A percentile compares a stretch with the other conserved stretches of the same genome.
Conservation (phyloP, 2,888 invertebrate genomes). For the Drosophila planitibia region DNA sequence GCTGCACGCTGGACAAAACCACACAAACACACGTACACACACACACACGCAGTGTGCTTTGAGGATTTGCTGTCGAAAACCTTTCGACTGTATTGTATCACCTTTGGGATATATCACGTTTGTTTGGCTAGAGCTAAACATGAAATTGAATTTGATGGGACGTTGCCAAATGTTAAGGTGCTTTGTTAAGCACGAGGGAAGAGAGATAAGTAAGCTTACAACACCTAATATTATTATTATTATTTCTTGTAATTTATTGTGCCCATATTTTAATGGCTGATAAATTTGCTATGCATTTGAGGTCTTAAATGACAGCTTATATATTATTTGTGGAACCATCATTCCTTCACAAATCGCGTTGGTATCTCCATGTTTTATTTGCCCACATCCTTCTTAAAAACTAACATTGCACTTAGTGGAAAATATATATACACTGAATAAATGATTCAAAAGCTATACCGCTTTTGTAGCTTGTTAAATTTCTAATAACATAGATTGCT, state of each 20-base stretch:
- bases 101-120: constrained; percentile 64
- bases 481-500: neutral
- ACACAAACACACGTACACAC: constrained; percentile 3
- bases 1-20: constrained; percentile 17
- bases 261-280: neutral
- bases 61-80: constrained; percentile 33
- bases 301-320: neutral
- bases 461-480: neutral
- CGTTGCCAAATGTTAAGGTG: constrained; percentile 28
- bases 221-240: neutral
- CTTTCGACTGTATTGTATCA: constrained; percentile 54
- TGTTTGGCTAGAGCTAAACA: constrained; percentile 68
- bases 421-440: neutral
- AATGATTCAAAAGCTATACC: neutral
- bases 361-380: neutral
- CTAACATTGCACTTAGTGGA: neutral
- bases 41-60: neutral
- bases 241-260: neutral
- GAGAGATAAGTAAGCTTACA: neutral
- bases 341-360: neutral
- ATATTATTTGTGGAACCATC: neutral
- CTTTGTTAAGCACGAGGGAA: constrained; percentile 25
- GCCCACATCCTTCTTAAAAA: neutral
- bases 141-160: constrained; percentile 69
- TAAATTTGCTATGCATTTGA: neutral